Evolutionary conservation across 1,140 invertebrate genomes (phyloP), one percentile per base, ranked within the genome.

Genomic region (Alviniconcha marisindica): DNA sequence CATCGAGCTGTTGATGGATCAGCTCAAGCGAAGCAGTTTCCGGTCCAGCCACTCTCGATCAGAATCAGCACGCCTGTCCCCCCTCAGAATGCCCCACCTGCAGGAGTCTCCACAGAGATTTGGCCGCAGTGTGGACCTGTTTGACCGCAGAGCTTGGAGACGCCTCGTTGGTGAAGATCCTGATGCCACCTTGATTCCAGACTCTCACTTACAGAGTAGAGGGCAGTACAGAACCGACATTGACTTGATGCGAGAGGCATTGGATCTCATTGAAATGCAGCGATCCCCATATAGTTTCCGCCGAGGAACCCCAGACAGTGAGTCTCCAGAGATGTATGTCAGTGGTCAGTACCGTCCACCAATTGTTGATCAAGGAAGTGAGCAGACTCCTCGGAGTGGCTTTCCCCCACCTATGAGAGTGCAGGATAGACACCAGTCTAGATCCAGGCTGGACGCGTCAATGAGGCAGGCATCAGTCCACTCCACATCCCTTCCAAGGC

Each of bases 71-170:
- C 24, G 21, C 12, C 48, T 82, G 21, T 83, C 77, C 40, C 82
- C 82, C 0, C 77, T 83, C 0, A 81, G 33, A 21, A n/a, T 66
- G 15, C 40, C 83, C 54, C 63, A 84, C 40, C 38, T 86, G 33
- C 73, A 82, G 38, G 77, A 85, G 33, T 88, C 88, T 36, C 87
- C 88, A 40, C 51, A 51, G 12, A 84, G 83, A 79, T 78, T 85
- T 78, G 86, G 87, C 40, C 82, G 84, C 42, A 89, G 69, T 81
- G 81, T 87, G 21, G 88, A 88, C 44, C 76, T 85, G 3, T 86
- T 88, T 69, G 60, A 87, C 36, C 60, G 60, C 28, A 15, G 28
- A 5, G 38, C 38, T 0, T 36, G 31, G 71, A 74, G 71, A 24
- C 15, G 31, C 44, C 71, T 74, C 40, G 3, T 71, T 7, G 31